Conservation (phyloP, 2,797 vertebrate species). For the Geotrypetes seraphini region DNA sequence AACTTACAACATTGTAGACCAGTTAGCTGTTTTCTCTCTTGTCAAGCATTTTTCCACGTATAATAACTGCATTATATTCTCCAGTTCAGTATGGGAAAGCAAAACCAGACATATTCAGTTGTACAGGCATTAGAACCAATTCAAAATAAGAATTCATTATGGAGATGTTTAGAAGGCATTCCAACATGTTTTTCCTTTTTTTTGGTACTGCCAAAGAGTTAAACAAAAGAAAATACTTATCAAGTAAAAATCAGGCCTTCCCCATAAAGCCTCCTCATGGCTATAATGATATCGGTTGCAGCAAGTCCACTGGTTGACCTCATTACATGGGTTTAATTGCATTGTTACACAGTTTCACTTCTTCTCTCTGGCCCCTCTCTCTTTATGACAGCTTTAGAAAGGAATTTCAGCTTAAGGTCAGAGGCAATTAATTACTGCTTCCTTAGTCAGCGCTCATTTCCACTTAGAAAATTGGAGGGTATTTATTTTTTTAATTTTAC, state of each 20-base stretch:
- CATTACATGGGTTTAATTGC: constrained; percentile 99
- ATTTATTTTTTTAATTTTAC: constrained; percentile 32
- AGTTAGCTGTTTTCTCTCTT: too few relatives aligned
- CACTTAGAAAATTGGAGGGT: constrained; percentile 65
- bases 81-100: too few relatives aligned
- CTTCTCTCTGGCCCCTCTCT: constrained; percentile 77
- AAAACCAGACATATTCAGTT: too few relatives aligned
- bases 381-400: constrained; percentile 82
- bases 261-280: constrained; percentile 70
- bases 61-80: too few relatives aligned
- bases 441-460: constrained; percentile 67
- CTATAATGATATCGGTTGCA: constrained; percentile 96
- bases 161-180: too few relatives aligned
- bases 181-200: constrained; percentile 5
- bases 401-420: constrained; percentile 71
- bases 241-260: constrained; percentile 70
- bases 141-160: too few relatives aligned
- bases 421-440: constrained; percentile 80
- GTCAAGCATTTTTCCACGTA: too few relatives aligned
- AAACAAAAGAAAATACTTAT: constrained; percentile 60
- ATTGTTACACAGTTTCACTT: constrained; percentile 92
- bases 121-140: too few relatives aligned
- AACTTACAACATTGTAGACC: too few relatives aligned
- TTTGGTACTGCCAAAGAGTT: constrained; percentile 48
- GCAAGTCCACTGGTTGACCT: constrained; percentile 95